Evolutionary conservation across 1,140 invertebrate genomes (phyloP).

Genomic region (Atta cephalotes): DNA sequence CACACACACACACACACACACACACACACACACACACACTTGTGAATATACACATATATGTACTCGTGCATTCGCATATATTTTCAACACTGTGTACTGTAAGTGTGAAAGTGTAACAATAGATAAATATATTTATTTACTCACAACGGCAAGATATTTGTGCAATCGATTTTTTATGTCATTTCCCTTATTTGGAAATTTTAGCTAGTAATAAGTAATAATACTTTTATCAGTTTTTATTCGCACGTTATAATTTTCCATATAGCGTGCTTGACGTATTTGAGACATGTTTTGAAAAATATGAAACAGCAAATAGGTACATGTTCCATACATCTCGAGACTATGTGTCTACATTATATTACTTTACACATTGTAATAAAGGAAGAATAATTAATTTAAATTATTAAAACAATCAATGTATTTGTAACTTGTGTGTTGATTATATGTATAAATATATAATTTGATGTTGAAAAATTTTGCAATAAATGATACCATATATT

Average conservation of each 20-base stretch:
- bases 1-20: no score
- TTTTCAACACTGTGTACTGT: conserved; percentile 43
- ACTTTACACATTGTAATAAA: no score
- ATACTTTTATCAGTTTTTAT: background rate
- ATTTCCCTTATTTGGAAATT: background rate
- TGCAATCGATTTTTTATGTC: background rate
- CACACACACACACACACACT: background rate
- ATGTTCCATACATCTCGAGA: no score
- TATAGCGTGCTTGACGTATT: background rate
- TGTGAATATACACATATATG: background rate
- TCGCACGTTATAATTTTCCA: background rate
- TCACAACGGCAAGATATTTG: background rate
- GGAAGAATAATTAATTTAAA: no score
- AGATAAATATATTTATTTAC: conserved; percentile 48
- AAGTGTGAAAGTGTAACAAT: conserved; percentile 42
- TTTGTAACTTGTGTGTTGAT: no score
- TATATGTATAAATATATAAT: no score
- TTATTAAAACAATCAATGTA: no score
- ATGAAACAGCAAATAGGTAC: no score
- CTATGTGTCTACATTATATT: no score
- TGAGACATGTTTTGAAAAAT: background rate
- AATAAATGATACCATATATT: background rate
- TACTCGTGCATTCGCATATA: background rate
- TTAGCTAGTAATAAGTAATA: background rate
- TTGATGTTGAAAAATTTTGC: background rate